Percentiles rank a stretch among this genome's conserved stretches.
phyloP scores from a whole-genome alignment of 2,113 vertebrate species.

The Mormyrus iriodes region DNA sequence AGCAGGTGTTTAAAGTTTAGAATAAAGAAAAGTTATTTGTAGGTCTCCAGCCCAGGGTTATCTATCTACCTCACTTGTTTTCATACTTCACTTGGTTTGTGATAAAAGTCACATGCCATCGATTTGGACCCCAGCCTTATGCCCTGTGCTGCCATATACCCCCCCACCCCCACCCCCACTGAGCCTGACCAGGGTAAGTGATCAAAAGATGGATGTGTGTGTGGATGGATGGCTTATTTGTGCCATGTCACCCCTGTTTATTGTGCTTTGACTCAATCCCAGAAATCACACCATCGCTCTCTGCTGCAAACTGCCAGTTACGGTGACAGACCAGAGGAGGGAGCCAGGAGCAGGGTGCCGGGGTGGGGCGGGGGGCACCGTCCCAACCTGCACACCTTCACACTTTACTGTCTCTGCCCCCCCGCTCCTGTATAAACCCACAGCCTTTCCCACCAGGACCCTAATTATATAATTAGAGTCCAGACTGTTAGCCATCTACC shows the following conservation, averaged over 20 bases:
- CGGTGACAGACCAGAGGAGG: constrained; percentile 12
- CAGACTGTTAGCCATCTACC: constrained; percentile 27
- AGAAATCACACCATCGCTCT: neutral
- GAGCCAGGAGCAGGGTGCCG: neutral
- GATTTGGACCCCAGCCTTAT: neutral
- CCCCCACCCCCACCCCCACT: neutral
- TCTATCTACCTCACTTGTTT: neutral
- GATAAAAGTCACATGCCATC: neutral
- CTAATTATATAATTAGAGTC: constrained; percentile 31
- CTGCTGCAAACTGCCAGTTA: neutral
- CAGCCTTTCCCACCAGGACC: constrained; percentile 23
- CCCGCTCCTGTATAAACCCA: constrained; percentile 22
- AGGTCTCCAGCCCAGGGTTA: neutral
- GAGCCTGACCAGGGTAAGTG: neutral
- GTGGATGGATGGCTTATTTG: neutral
- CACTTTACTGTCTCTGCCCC: neutral
- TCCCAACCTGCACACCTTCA: neutral
- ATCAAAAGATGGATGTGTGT: neutral
- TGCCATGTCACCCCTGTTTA: neutral
- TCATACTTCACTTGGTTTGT: neutral
- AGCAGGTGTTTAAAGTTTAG: neutral
- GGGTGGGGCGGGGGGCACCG: neutral
- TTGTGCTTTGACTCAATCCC: neutral
- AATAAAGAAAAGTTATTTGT: too few species aligned
- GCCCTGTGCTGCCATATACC: neutral